Base-by-base conservation (phyloP, 1,140 invertebrate genomes). In the Platorchestia sp. region DNA sequence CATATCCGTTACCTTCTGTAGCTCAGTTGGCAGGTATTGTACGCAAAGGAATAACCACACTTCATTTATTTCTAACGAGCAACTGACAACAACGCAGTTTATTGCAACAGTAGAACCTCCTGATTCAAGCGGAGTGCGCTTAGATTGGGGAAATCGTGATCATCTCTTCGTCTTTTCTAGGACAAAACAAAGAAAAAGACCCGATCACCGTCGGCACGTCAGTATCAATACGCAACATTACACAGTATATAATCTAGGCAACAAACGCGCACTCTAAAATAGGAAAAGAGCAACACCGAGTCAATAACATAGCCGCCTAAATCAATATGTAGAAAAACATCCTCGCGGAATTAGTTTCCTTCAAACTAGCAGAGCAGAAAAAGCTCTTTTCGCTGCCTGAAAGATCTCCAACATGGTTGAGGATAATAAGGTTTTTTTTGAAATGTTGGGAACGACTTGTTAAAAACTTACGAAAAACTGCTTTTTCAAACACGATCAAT, bases 241-340 rank as follows among this genome's bases (percentile, higher is more conserved):
- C 87, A 89, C 43, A 42, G 41, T 89, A 89, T 89, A 89, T 89
- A 89, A 89, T 89, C 87, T 89, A 89, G 87, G 87, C 87, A 89
- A 89, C 87, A 89, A 89, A 89, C 87, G 87, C 87, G 87, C 27
- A 89, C 87, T 89, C 43, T 89, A 89, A 89, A 89, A 89, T 42
- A 89, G 87, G 43, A 89, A 89, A 89, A 89, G 87, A 89, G 87
- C 41, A 89, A 89, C 87, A 89, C 41, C 42, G 41, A 89, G 87
- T 89, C 87, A 89, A 16, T 42, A 89, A 89, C 87, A 89, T 89
- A 41, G 43, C 87, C 36, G 87, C 87, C 87, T 41, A 89, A 89
- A 89, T 89, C n/a, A 89, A 89, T 89, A 43, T 44, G 42, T 89
- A 89, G 43, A 89, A 42, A 89, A 44, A 42, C 43, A 89, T 89